Evolutionary conservation across 2,797 vertebrate genomes (phyloP).

Genomic region (Podarcis lilfordi): DNA sequence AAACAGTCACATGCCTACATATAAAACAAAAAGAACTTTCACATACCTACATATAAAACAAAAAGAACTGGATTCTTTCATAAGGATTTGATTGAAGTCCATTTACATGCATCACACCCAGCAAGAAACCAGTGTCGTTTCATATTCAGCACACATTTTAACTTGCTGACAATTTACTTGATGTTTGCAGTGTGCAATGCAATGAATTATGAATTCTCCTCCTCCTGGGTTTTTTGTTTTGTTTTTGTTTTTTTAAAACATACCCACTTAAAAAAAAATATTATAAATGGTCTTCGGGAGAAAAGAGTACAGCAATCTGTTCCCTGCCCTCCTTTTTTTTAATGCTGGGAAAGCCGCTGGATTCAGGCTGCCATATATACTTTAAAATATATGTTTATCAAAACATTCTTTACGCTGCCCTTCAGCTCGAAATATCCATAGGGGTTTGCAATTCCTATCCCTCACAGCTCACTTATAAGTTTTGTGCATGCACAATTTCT

Average conservation of each 20-base stretch:
- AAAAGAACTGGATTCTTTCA: constrained; percentile 5
- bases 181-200: constrained; percentile 29
- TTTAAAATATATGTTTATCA: background rate
- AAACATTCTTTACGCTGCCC: background rate
- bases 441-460: background rate
- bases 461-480: background rate
- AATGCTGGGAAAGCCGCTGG: constrained; percentile 28
- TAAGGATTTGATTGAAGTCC: constrained; percentile 5
- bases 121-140: constrained; percentile 40
- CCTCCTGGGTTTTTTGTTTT: background rate
- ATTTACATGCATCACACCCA: constrained; percentile 15
- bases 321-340: constrained; percentile 30
- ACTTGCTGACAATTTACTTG: constrained; percentile 14
- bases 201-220: constrained; percentile 61
- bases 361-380: constrained; percentile 38
- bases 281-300: constrained; percentile 40
- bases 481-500: background rate
- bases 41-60: constrained; percentile 13
- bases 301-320: constrained; percentile 45
- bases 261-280: constrained; percentile 59
- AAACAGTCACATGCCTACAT: constrained; percentile 6
- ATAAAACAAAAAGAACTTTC: constrained; percentile 20
- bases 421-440: background rate
- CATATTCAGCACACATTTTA: constrained; percentile 38
- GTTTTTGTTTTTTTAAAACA: background rate